Evolutionary conservation across 2,888 invertebrate species (phyloP).

Genomic region (Nomada lathburiana): DNA sequence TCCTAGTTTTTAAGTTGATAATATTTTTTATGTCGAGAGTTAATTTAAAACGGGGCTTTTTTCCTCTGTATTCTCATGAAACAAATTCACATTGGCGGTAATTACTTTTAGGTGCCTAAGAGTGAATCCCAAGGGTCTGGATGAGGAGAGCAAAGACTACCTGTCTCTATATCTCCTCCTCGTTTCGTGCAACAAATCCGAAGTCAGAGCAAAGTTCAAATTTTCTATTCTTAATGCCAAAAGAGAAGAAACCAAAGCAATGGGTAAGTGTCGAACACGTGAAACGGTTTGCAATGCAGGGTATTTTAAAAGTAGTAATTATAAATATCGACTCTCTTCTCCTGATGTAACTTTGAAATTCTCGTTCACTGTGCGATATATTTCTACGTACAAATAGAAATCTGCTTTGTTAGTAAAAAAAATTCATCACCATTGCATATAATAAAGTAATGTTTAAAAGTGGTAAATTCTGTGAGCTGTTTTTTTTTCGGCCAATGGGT

Average conservation of each 20-base stretch:
- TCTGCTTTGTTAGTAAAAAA: too few relatives aligned
- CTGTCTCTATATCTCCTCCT: constrained; percentile 98
- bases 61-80: neutral
- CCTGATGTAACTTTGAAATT: too few relatives aligned
- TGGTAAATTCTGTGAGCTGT: too few relatives aligned
- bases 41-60: too few relatives aligned
- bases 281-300: constrained; percentile 59
- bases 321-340: neutral
- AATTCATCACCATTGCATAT: neutral
- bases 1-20: neutral
- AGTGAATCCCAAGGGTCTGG: constrained; percentile 99
- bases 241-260: constrained; percentile 99
- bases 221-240: constrained; percentile 99
- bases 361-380: neutral
- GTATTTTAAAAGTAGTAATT: constrained; percentile 62
- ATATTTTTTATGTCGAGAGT: too few relatives aligned
- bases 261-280: constrained; percentile 89
- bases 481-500: too few relatives aligned
- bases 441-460: too few relatives aligned
- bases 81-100: constrained; percentile 39
- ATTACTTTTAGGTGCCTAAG: constrained; percentile 93
- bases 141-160: constrained; percentile 99
- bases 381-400: too few relatives aligned
- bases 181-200: constrained; percentile 99
- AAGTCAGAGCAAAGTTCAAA: constrained; percentile 99